These are phyloP conservation scores for Hirudinaria manillensis DNA, from an alignment of 2,888 invertebrate species.

Conservation along the genomic window DNA sequence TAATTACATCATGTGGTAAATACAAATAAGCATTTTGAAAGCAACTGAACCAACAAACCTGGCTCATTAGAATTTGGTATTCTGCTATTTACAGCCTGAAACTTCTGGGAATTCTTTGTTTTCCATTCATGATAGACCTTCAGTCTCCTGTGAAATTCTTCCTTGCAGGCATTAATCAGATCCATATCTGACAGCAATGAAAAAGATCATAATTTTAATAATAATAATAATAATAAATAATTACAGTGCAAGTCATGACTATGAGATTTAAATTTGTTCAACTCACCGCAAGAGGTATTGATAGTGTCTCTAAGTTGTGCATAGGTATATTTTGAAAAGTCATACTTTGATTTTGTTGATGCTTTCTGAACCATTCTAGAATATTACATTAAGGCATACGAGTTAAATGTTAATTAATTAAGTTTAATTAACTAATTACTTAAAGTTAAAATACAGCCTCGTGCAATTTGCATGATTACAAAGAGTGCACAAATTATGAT, in stretches of 20 bases:
- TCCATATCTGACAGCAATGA: constrained; percentile 68
- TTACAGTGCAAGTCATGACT: no score
- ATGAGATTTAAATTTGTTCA: no score
- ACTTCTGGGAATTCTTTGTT: constrained; percentile 65
- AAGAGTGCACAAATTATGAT: no score
- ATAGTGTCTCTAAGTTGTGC: constrained; percentile 93
- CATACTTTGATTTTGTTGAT: constrained; percentile 63
- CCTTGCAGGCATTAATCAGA: constrained; percentile 89
- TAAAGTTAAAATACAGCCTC: no score
- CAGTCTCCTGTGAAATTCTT: constrained; percentile 93
- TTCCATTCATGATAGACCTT: constrained; percentile 99
- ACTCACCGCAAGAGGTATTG: constrained; percentile 77
- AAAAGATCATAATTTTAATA: background rate
- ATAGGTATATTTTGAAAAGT: constrained; percentile 95
- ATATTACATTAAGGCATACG: background rate
- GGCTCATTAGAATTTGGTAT: constrained; percentile 51
- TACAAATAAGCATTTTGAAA: background rate
- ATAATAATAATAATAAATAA: constrained; percentile 14
- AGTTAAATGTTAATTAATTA: background rate
- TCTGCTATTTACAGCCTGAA: constrained; percentile 39
- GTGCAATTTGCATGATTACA: no score
- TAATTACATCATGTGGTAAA: no score
- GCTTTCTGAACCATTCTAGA: constrained; percentile 5
- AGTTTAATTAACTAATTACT: background rate
- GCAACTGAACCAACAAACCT: constrained; percentile 41